Conservation (phyloP, 2,797 vertebrate species). For the Hydrophis major region DNA sequence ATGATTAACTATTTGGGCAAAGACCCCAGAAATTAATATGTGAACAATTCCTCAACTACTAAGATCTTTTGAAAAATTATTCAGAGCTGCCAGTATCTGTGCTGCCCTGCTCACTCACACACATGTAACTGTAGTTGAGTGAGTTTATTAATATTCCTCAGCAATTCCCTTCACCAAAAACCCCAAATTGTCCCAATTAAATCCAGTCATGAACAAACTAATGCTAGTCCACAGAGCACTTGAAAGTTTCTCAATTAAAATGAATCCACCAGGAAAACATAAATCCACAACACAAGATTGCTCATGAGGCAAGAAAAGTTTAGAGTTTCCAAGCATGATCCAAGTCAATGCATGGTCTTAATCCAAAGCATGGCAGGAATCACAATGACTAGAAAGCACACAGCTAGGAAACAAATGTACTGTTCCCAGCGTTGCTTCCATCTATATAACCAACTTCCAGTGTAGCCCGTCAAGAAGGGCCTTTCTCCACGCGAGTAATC, state of each 20-base stretch:
- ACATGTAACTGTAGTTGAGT: background rate
- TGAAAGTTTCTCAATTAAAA: background rate
- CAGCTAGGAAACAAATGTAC: no score
- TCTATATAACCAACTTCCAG: background rate
- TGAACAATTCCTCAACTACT: background rate
- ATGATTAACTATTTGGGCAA: background rate
- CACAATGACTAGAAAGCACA: background rate
- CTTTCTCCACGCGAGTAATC: background rate
- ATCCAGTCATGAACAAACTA: background rate
- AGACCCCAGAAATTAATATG: background rate
- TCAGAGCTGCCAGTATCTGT: background rate
- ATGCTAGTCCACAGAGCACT: background rate
- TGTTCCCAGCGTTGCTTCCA: background rate
- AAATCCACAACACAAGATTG: background rate
- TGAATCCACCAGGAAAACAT: background rate
- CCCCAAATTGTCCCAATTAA: background rate
- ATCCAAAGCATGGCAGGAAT: background rate
- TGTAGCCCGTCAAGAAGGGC: background rate
- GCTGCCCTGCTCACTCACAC: background rate
- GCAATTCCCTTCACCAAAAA: background rate
- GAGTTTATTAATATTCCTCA: background rate
- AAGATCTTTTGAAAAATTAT: background rate
- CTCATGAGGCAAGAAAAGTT: background rate
- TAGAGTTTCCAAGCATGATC: background rate
- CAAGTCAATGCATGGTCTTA: background rate